These are phyloP conservation scores for Zaprionus ghesquierei DNA, from an alignment of 1,140 invertebrate genomes.

Conservation along the genomic window DNA sequence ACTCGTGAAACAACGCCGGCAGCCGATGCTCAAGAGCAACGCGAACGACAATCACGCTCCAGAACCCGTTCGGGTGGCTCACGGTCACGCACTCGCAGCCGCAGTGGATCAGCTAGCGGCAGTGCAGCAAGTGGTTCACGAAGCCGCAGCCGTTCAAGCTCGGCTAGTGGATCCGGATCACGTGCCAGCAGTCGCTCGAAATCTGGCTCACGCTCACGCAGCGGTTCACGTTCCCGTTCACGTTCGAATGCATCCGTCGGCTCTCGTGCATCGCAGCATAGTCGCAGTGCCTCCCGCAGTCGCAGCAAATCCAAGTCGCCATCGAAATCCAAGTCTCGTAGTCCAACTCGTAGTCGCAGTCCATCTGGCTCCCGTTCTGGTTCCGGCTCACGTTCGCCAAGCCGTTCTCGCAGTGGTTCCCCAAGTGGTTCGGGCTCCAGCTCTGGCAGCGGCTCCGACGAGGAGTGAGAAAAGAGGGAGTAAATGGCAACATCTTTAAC, in stretches of 20 bases:
- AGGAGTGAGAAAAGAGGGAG: slow-evolving; percentile 36
- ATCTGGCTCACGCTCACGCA: slow-evolving; percentile 81
- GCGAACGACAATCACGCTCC: slow-evolving; percentile 75
- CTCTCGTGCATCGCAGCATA: slow-evolving; percentile 54
- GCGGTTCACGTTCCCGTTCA: slow-evolving; percentile 62
- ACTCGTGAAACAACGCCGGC: slow-evolving; percentile 75
- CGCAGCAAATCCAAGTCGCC: slow-evolving; percentile 56
- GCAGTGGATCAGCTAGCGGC: slow-evolving; percentile 33
- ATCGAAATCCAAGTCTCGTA: slow-evolving; percentile 31
- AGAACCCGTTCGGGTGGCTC: slow-evolving; percentile 49
- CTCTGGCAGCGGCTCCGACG: slow-evolving; percentile 69
- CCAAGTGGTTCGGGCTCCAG: slow-evolving; percentile 69
- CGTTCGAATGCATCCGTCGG: slow-evolving; percentile 42
- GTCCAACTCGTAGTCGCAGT: slow-evolving; percentile 37
- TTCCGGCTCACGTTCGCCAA: slow-evolving; percentile 71
- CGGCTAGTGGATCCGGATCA: slow-evolving; percentile 79
- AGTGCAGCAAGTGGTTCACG: slow-evolving; percentile 41
- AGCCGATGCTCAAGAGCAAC: slow-evolving; percentile 82
- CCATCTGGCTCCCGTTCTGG: slow-evolving; percentile 59
- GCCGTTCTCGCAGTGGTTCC: slow-evolving; percentile 73
- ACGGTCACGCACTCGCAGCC: slow-evolving; percentile 67
- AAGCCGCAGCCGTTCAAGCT: slow-evolving; percentile 62
- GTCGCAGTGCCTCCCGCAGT: slow-evolving; percentile 69
- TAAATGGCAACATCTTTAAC: slow-evolving; percentile 10
- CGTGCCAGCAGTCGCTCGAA: slow-evolving; percentile 65